These are phyloP conservation scores for Sepioteuthis lessoniana DNA, from an alignment of 2,888 invertebrate genomes.

Conservation along the genomic window DNA sequence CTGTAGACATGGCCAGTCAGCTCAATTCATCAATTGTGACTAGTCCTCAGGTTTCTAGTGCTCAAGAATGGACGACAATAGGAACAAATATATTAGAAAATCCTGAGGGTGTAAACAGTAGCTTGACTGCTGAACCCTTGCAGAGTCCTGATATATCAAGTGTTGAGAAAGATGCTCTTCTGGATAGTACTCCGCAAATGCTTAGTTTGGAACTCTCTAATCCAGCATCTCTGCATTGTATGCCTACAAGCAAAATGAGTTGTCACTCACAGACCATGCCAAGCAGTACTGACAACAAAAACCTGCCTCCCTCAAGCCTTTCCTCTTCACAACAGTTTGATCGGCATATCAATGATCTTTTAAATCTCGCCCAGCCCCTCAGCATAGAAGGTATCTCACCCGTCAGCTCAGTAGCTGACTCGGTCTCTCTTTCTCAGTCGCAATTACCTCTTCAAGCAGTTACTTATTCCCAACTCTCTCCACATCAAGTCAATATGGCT, in stretches of 20 bases:
- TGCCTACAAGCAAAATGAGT: slow-evolving; percentile 34
- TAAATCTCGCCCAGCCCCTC: slow-evolving; percentile 51
- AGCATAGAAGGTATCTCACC: background rate
- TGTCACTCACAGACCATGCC: slow-evolving; percentile 56
- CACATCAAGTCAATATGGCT: background rate
- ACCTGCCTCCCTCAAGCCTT: slow-evolving; percentile 53
- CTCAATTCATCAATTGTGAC: background rate
- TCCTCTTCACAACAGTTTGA: slow-evolving; percentile 58
- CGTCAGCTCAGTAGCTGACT: background rate
- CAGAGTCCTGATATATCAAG: slow-evolving; percentile 53
- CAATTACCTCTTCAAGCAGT: background rate
- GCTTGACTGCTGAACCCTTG: background rate
- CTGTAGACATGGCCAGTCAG: background rate
- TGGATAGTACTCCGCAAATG: slow-evolving; percentile 59
- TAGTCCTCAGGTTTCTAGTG: background rate
- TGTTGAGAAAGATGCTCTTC: slow-evolving; percentile 66
- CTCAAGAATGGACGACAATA: background rate
- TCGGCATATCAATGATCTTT: slow-evolving; percentile 58
- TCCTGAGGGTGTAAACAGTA: background rate
- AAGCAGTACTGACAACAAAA: slow-evolving; percentile 58
- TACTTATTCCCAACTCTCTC: background rate
- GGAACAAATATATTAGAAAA: background rate
- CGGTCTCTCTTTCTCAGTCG: background rate
- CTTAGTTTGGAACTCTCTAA: slow-evolving; percentile 52
- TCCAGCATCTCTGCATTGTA: slow-evolving; percentile 20